phyloP scores from a whole-genome alignment of 2,797 vertebrate genomes.

The Alectoris magna region DNA sequence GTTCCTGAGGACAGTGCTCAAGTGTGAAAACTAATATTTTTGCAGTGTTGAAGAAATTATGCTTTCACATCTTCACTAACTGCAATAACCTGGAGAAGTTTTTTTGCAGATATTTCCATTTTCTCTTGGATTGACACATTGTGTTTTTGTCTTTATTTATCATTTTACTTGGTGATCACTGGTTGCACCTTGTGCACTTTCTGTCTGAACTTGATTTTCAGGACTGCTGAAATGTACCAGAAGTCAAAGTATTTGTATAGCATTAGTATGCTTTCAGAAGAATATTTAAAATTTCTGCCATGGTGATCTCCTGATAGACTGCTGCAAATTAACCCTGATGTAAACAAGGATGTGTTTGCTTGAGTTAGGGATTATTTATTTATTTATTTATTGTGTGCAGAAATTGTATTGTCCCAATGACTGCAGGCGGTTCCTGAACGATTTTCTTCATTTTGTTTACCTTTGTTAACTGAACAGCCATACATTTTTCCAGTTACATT shows the following conservation, averaged over 20 bases:
- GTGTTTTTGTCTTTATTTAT: not conserved
- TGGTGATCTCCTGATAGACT: not conserved
- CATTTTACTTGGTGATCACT: not conserved
- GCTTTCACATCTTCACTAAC: not conserved
- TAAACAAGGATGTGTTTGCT: not conserved
- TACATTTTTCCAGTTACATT: not conserved
- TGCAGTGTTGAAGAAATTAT: not conserved
- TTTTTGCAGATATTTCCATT: not conserved
- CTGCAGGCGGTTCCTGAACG: not conserved
- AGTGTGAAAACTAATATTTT: constrained; percentile 14
- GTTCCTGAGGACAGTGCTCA: not conserved
- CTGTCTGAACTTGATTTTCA: not conserved
- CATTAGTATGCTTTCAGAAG: not conserved
- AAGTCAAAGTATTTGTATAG: not conserved
- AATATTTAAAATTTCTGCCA: not conserved
- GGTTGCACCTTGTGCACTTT: not conserved
- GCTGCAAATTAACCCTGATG: not conserved
- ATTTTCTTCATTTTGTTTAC: not conserved
- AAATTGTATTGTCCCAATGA: not conserved
- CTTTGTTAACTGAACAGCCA: not conserved
- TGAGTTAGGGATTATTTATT: not conserved
- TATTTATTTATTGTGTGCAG: not conserved
- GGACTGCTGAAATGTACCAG: not conserved
- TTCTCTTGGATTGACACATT: not conserved
- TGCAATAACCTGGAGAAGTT: not conserved